These are phyloP conservation scores for Rhagoletis pomonella DNA, from an alignment of 1,140 invertebrate genomes.

Conservation along the genomic window DNA sequence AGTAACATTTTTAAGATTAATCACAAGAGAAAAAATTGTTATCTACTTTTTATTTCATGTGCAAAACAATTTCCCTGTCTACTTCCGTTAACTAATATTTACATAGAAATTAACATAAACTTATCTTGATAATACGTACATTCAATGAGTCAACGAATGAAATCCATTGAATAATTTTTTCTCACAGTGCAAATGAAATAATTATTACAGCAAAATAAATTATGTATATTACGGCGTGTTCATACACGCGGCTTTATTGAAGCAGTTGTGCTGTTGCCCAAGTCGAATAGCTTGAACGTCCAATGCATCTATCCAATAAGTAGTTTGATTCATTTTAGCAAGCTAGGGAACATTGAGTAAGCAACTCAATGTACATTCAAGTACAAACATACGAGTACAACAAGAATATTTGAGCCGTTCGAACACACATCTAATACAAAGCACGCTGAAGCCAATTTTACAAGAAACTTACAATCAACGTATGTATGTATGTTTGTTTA, in stretches of 20 bases:
- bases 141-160: not conserved
- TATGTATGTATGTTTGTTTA: not conserved
- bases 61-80: too few relatives aligned
- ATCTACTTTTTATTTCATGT: too few relatives aligned
- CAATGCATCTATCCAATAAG: not conserved
- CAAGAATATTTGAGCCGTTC: not conserved
- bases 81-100: not conserved
- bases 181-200: slow-evolving; percentile 35
- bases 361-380: not conserved
- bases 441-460: not conserved
- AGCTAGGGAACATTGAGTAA: not conserved
- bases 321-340: not conserved
- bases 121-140: too few relatives aligned
- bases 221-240: slow-evolving; percentile 24
- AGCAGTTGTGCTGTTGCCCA: slow-evolving; percentile 28
- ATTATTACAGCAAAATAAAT: too few relatives aligned
- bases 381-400: not conserved
- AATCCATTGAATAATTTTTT: not conserved
- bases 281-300: not conserved
- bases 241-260: not conserved
- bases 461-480: not conserved
- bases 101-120: too few relatives aligned
- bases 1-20: too few relatives aligned
- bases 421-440: too few relatives aligned
- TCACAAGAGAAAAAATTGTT: too few relatives aligned